A percentile compares a stretch with the other conserved stretches of the same genome.
phyloP scores from a whole-genome alignment of 2,888 invertebrate species.

The Ophioninae sp. region DNA sequence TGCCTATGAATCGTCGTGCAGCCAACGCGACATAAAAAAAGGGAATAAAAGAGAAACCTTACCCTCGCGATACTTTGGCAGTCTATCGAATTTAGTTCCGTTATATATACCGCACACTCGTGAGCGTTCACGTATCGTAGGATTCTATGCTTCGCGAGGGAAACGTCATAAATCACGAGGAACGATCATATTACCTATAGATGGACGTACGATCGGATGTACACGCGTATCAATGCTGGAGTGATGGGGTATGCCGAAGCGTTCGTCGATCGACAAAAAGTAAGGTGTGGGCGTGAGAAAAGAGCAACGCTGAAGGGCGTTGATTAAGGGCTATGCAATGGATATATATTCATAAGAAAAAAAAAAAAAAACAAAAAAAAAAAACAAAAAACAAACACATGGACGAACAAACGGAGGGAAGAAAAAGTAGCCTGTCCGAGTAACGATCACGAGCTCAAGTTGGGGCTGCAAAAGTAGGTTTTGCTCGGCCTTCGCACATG shows the following conservation, averaged over 20 bases:
- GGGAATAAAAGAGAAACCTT: conserved; percentile 10
- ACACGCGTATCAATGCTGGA: conserved; percentile 43
- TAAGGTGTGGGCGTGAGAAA: conserved; percentile 46
- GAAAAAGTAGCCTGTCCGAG: background rate
- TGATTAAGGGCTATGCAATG: background rate
- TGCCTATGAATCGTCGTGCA: background rate
- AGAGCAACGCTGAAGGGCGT: conserved; percentile 17
- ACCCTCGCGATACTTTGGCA: background rate
- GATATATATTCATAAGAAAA: background rate
- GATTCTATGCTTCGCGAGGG: conserved; percentile 45
- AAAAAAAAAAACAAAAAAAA: background rate
- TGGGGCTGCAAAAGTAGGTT: conserved; percentile 18
- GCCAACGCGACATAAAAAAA: conserved; percentile 1
- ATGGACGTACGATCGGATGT: conserved; percentile 6
- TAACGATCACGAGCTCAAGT: background rate
- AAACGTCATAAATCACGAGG: conserved; percentile 59
- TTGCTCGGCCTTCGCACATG: conserved; percentile 10
- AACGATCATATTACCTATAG: conserved; percentile 44
- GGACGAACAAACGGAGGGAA: conserved; percentile 8
- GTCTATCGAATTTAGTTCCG: conserved; percentile 50
- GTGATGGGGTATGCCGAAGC: conserved; percentile 44
- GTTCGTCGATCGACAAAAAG: conserved; percentile 54
- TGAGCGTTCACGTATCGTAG: conserved; percentile 56
- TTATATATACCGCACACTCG: conserved; percentile 30
- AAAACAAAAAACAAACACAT: background rate